These are phyloP conservation scores for Drosophila repletoides DNA, from an alignment of 1,140 invertebrate species.

Conservation along the genomic window DNA sequence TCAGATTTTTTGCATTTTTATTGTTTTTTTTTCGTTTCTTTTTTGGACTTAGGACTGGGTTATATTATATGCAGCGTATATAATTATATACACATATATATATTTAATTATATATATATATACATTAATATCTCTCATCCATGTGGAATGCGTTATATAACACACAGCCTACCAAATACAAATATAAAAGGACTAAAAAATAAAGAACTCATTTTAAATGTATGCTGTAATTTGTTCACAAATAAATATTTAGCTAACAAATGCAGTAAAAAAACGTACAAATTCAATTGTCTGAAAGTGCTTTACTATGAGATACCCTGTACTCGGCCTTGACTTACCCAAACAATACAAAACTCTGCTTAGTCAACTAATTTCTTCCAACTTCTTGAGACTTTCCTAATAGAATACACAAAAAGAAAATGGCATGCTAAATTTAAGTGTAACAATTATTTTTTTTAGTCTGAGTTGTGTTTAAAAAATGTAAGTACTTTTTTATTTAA, in stretches of 20 bases:
- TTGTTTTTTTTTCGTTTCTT: constrained; percentile 42
- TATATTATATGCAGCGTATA: constrained; percentile 51
- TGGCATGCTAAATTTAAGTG: no score
- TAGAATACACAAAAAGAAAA: no score
- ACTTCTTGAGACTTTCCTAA: no score
- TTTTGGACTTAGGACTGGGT: constrained; percentile 38
- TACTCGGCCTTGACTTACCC: no score
- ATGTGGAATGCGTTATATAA: constrained; percentile 1
- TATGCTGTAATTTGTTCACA: constrained; percentile 22
- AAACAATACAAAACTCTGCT: no score
- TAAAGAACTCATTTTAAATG: not conserved
- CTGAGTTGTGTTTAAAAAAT: no score
- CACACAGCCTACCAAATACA: not conserved
- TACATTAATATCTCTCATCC: not conserved
- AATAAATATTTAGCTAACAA: constrained; percentile 68
- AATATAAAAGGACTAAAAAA: constrained; percentile 1
- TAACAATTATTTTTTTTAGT: no score
- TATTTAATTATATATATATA: constrained; percentile 13
- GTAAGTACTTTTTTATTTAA: no score
- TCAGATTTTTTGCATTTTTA: constrained; percentile 44
- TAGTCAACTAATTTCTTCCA: no score
- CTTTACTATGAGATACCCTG: not conserved
- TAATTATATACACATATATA: not conserved
- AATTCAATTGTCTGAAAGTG: not conserved
- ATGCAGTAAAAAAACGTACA: constrained; percentile 28